A percentile compares a stretch with the other conserved stretches of the same genome.
phyloP scores from a whole-genome alignment of 2,797 vertebrate genomes.

The Aldrovandia affinis region DNA sequence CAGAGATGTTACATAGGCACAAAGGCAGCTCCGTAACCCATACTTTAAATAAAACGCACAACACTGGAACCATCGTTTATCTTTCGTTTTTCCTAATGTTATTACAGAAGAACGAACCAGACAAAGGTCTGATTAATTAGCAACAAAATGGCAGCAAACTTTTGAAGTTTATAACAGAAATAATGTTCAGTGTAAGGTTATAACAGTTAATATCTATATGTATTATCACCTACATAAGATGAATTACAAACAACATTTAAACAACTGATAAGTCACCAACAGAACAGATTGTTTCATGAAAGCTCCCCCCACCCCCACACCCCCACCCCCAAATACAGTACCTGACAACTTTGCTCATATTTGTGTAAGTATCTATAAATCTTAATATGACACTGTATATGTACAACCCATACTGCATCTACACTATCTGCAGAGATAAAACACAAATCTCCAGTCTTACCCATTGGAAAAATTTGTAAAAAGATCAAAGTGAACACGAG shows the following conservation, averaged over 20 bases:
- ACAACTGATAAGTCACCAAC: slow-evolving; percentile 1
- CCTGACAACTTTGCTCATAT: background rate
- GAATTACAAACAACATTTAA: slow-evolving; percentile 7
- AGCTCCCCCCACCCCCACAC: background rate
- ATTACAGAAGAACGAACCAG: background rate
- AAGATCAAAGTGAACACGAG: background rate
- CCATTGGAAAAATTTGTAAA: background rate
- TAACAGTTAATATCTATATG: background rate
- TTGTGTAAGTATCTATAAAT: background rate
- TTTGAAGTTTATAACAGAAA: background rate
- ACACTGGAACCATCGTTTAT: background rate
- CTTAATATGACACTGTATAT: background rate
- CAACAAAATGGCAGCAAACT: background rate
- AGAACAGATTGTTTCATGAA: slow-evolving; percentile 6
- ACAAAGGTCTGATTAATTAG: background rate
- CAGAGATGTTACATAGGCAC: slow-evolving; percentile 1
- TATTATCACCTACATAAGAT: background rate
- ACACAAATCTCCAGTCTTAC: background rate
- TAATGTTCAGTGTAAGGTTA: background rate
- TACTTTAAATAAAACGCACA: background rate
- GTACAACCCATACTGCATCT: background rate
- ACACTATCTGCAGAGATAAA: too few species aligned
- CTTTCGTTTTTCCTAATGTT: too few species aligned
- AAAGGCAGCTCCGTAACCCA: background rate
- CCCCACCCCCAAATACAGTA: background rate